Conservation (phyloP, 2,113 vertebrate species). For the Oryzias melastigma region DNA sequence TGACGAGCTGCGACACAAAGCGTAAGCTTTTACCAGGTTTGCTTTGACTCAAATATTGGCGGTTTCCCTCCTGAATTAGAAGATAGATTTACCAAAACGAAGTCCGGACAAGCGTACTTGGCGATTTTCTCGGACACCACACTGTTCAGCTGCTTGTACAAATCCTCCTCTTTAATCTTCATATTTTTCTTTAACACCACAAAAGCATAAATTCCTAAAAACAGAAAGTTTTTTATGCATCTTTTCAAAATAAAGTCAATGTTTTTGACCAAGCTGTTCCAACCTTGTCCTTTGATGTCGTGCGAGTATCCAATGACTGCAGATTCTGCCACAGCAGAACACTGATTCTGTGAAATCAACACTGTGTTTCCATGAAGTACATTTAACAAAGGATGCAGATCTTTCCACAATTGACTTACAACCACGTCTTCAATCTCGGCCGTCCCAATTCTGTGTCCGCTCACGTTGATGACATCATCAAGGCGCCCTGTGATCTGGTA, state of each 20-base stretch:
- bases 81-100: constrained; percentile 71
- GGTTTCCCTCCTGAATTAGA: background rate
- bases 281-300: constrained; percentile 81
- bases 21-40: background rate
- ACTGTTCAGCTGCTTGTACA: constrained; percentile 61
- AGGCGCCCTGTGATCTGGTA: constrained; percentile 82
- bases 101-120: constrained; percentile 79
- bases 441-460: constrained; percentile 80
- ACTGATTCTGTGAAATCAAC: constrained; percentile 73
- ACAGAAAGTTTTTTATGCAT: background rate
- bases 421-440: constrained; percentile 81
- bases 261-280: background rate
- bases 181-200: constrained; percentile 76
- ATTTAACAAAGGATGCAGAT: background rate
- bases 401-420: constrained; percentile 59
- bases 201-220: constrained; percentile 74
- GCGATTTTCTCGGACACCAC: constrained; percentile 76
- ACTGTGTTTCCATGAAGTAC: background rate
- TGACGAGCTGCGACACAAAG: constrained; percentile 42
- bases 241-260: background rate
- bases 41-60: background rate
- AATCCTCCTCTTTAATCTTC: constrained; percentile 29
- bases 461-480: constrained; percentile 82
- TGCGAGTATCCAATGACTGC: constrained; percentile 78
- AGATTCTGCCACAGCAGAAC: constrained; percentile 77